Conservation (phyloP, 2,797 vertebrate species). For the Geotria australis region DNA sequence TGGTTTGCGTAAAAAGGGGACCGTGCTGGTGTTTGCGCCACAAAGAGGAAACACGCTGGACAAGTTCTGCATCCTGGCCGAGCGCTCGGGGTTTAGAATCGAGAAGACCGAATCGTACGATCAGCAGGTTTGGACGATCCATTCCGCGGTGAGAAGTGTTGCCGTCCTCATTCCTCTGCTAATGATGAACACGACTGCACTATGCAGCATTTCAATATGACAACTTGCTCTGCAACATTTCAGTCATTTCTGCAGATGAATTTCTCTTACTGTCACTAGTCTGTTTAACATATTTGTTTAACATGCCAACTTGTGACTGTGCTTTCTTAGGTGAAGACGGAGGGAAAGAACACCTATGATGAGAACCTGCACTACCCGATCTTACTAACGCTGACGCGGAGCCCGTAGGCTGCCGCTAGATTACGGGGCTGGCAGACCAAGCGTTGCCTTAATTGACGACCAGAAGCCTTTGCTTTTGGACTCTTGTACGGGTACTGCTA, state of each 20-base stretch:
- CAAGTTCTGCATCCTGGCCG: conserved; percentile 64
- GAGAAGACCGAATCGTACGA: conserved; percentile 78
- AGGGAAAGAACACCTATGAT: conserved; percentile 45
- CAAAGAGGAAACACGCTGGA: conserved; percentile 51
- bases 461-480: no score
- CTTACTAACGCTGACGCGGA: conserved; percentile 32
- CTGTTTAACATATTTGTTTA: no score
- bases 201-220: no score
- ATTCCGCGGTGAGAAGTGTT: conserved; percentile 45
- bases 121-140: conserved; percentile 63
- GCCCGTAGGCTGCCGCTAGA: no score
- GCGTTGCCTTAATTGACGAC: no score
- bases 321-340: conserved; percentile 42
- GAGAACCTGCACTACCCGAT: conserved; percentile 80
- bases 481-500: no score
- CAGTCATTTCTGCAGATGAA: no score
- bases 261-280: no score
- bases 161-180: conserved; percentile 14
- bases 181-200: no score
- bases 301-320: no score
- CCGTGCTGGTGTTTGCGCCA: conserved; percentile 64
- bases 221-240: no score
- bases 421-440: no score
- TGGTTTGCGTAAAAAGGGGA: conserved; percentile 21
- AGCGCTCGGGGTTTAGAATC: conserved; percentile 43